Base-by-base conservation (phyloP, 2,888 invertebrate genomes). In the Mythimna albipuncta region DNA sequence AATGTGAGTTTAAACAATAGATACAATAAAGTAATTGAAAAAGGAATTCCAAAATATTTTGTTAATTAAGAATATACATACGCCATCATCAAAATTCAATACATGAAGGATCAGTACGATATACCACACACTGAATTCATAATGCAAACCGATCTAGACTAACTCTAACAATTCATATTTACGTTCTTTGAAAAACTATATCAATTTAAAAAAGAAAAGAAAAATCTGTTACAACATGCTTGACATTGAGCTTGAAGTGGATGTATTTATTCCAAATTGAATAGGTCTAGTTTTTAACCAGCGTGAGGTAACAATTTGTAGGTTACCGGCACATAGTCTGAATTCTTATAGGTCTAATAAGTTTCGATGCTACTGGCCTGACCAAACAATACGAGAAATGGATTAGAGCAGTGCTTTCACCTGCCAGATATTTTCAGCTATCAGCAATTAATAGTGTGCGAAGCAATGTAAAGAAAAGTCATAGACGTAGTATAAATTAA, bases 391-490 rank as follows among this genome's bases (percentile, higher is more conserved):
- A 55, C 38, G 19, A 74, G 68, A 82, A 79, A 73, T 72, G 57
- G 72, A 72, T 75, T 41, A 77, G 52, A 13, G 54, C 52, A 64
- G 52, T 66, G 76, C 66, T 85, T 79, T 71, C 70, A 64, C 82
- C 66, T 55, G 68, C 66, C 69, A 78, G 79, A 83, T 84, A 84
- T 85, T 88, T 83, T 85, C 83, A 77, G 80, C 67, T 75, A 83
- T 77, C 73, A 82, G 72, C 73, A 85, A 84, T 86, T 83, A 85
- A 83, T 86, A 87, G 79, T 86, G 83, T 87, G 88, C 85, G 87
- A 87, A 89, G 86, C 87, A 89, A 89, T 85, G 88, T 88, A 89
- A 91, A 91, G 92, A 93, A 93, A 92, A 93, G 89, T 91, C 87
- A 88, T 89, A 90, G 89, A 84, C 85, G 86, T 89, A 88, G 89